Percentiles rank a stretch among this genome's conserved stretches.
phyloP scores from a whole-genome alignment of 2,888 invertebrate genomes.

The Iselma pallidipennis region DNA sequence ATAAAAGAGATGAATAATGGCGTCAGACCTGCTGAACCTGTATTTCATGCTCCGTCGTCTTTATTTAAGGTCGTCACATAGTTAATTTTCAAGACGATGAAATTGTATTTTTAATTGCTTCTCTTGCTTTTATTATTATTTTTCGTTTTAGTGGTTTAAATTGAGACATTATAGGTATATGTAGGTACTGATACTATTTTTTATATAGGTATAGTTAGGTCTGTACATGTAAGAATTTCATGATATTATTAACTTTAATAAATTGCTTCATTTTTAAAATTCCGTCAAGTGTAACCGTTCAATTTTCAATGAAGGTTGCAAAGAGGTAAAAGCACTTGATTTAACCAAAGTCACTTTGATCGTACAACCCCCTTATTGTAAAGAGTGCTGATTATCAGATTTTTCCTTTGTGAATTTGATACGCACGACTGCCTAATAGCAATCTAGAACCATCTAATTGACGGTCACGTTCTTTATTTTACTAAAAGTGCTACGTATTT shows the following conservation, averaged over 20 bases:
- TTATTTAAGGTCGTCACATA: conserved; percentile 56
- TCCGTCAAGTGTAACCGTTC: too few relatives aligned
- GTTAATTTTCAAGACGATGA: conserved; percentile 47
- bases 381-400: neutral
- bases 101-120: conserved; percentile 30
- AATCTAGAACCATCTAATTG: neutral
- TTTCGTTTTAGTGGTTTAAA: neutral
- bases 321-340: neutral
- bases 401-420: neutral
- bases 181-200: neutral
- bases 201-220: too few relatives aligned
- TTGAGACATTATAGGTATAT: neutral
- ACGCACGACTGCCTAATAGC: neutral
- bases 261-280: too few relatives aligned
- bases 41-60: conserved; percentile 56
- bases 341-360: neutral
- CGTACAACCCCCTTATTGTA: neutral
- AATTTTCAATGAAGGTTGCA: too few relatives aligned
- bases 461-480: neutral
- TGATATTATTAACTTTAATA: too few relatives aligned
- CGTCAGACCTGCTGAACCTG: conserved; percentile 57
- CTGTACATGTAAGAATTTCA: too few relatives aligned
- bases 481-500: too few relatives aligned
- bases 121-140: conserved; percentile 3
- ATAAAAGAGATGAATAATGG: conserved; percentile 58